phyloP scores from a whole-genome alignment of 2,797 vertebrate genomes.

The Acanthis flammea region DNA sequence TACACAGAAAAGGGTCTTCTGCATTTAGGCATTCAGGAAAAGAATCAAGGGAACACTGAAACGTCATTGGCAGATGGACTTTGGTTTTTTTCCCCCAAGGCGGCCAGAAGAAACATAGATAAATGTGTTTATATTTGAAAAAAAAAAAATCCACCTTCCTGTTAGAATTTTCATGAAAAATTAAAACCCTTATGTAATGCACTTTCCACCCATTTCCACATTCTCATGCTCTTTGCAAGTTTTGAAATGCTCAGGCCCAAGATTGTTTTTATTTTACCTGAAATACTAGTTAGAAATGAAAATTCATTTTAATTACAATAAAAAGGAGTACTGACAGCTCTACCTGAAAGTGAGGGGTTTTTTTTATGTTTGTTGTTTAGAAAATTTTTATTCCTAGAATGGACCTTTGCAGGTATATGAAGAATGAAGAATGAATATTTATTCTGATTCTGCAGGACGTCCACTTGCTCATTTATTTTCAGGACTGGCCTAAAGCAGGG shows the following conservation, averaged over 20 bases:
- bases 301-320: background rate
- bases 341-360: fast-evolving
- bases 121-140: background rate
- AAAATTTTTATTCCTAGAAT: background rate
- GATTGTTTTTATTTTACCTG: background rate
- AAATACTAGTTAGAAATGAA: background rate
- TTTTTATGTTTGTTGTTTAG: background rate
- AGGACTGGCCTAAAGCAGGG: background rate
- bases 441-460: background rate
- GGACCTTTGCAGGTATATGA: background rate
- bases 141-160: background rate
- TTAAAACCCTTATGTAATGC: background rate
- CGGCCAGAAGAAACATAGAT: background rate
- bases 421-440: background rate
- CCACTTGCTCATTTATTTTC: background rate
- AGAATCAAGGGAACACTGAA: background rate
- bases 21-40: background rate
- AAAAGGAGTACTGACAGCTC: background rate
- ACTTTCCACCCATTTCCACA: background rate
- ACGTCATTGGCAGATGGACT: background rate
- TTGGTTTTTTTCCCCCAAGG: background rate
- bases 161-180: background rate
- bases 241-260: background rate
- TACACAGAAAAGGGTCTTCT: background rate
- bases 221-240: background rate